phyloP scores from a whole-genome alignment of 2,113 vertebrate species.

The Gadus macrocephalus region DNA sequence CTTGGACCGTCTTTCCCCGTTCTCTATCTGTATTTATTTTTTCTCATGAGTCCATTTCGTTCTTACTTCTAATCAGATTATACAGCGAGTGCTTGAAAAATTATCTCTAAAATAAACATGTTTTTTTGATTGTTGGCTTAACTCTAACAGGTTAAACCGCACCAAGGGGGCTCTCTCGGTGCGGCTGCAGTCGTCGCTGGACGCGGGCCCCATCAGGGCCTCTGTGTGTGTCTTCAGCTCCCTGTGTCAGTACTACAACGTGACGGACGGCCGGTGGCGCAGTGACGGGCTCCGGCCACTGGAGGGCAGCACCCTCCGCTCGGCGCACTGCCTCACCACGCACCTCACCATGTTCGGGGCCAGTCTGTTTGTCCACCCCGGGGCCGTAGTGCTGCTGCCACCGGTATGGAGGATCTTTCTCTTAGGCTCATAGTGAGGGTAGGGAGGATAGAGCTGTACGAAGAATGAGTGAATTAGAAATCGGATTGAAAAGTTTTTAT shows the following conservation, averaged over 20 bases:
- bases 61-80: background rate
- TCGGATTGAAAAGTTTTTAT: too few relatives aligned
- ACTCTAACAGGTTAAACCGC: slow-evolving; percentile 49
- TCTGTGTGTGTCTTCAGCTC: slow-evolving; percentile 71
- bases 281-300: slow-evolving; percentile 68
- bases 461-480: too few relatives aligned
- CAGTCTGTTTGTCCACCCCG: slow-evolving; percentile 76
- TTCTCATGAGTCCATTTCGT: background rate
- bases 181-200: slow-evolving; percentile 56
- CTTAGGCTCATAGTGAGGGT: too few relatives aligned
- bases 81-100: background rate
- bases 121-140: background rate
- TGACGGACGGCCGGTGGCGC: slow-evolving; percentile 65
- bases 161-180: slow-evolving; percentile 52
- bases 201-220: slow-evolving; percentile 32
- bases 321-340: slow-evolving; percentile 68
- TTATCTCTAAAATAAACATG: background rate
- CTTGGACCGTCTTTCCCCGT: too few relatives aligned
- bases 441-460: too few relatives aligned
- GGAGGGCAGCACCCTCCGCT: slow-evolving; percentile 63
- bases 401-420: slow-evolving; percentile 60
- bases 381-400: slow-evolving; percentile 68
- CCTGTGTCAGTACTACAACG: slow-evolving; percentile 73
- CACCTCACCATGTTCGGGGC: slow-evolving; percentile 82
- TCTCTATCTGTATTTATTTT: too few relatives aligned